A percentile compares a stretch with the other conserved stretches of the same genome.
These are phyloP conservation scores for Drosophila suboccidentalis DNA, from an alignment of 2,888 invertebrate genomes.

Conservation along the genomic window DNA sequence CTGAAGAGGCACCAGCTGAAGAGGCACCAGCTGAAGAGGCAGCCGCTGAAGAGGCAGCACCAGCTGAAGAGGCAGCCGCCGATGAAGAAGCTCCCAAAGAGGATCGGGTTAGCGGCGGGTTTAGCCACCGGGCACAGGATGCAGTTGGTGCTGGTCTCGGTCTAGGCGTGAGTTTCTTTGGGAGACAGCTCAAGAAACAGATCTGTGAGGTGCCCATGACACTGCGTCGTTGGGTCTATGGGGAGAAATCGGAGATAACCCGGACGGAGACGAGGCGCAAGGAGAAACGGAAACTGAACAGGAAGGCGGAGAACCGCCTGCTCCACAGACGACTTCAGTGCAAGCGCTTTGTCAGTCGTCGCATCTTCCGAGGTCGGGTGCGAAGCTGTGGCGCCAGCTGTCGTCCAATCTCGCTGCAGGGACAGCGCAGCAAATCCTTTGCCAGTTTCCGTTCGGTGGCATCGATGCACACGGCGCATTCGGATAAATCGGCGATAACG, in stretches of 20 bases:
- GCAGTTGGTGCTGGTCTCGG: slow-evolving; percentile 16
- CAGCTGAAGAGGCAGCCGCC: not conserved
- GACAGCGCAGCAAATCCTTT: slow-evolving; percentile 50
- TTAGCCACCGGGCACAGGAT: not conserved
- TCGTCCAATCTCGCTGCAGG: slow-evolving; percentile 20
- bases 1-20: not conserved
- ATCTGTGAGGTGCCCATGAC: slow-evolving; percentile 72
- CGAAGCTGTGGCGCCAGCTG: slow-evolving; percentile 54
- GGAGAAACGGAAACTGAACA: not conserved
- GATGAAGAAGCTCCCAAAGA: not conserved
- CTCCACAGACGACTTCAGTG: slow-evolving; percentile 36
- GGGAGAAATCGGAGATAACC: not conserved
- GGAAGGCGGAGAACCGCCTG: not conserved
- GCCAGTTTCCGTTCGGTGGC: slow-evolving; percentile 73
- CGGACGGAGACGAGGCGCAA: not conserved
- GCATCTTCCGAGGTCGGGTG: slow-evolving; percentile 55
- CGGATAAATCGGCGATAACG: slow-evolving; percentile 17
- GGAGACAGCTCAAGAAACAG: slow-evolving; percentile 31
- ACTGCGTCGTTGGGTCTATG: slow-evolving; percentile 33
- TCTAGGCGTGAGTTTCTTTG: not conserved
- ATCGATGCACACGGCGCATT: slow-evolving; percentile 37
- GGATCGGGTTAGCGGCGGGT: slow-evolving; percentile 11
- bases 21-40: not conserved
- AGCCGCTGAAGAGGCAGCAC: not conserved
- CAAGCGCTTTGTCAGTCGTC: slow-evolving; percentile 43